A percentile compares a stretch with the other conserved stretches of the same genome.
Evolutionary conservation across 2,888 invertebrate species (phyloP).

Genomic region (Zygaena filipendulae): DNA sequence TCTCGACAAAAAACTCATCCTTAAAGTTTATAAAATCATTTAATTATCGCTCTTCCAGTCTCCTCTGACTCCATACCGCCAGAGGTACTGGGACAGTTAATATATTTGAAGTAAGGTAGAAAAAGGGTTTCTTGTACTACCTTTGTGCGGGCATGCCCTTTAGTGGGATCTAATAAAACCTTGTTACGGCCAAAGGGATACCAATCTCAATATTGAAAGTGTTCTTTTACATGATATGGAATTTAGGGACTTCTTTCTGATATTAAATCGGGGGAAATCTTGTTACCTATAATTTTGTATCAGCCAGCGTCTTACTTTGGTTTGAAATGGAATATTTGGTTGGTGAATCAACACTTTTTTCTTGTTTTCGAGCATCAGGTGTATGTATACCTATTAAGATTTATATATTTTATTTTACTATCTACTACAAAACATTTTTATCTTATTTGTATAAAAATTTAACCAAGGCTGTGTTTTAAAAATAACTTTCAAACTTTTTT

Average conservation of each 20-base stretch:
- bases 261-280: slow-evolving; percentile 61
- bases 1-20: too few species aligned
- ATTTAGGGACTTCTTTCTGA: slow-evolving; percentile 63
- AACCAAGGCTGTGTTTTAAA: too few species aligned
- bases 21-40: too few species aligned
- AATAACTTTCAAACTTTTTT: too few species aligned
- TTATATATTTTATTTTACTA: too few species aligned
- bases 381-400: too few species aligned
- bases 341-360: too few species aligned
- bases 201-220: slow-evolving; percentile 68
- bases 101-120: slow-evolving; percentile 68
- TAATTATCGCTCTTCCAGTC: too few species aligned
- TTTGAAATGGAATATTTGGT: too few species aligned
- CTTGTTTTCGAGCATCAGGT: too few species aligned
- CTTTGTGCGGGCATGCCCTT: slow-evolving; percentile 67
- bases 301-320: slow-evolving; percentile 29
- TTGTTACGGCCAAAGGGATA: slow-evolving; percentile 69
- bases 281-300: slow-evolving; percentile 41
- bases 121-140: slow-evolving; percentile 64
- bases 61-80: slow-evolving; percentile 21
- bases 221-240: slow-evolving; percentile 68
- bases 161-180: slow-evolving; percentile 70
- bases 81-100: slow-evolving; percentile 64
- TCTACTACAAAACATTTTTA: too few species aligned
- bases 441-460: too few species aligned